Percentiles rank a stretch among this genome's conserved stretches.
These are phyloP conservation scores for Hippocampus comes DNA, from an alignment of 2,113 vertebrate genomes.

Conservation along the genomic window DNA sequence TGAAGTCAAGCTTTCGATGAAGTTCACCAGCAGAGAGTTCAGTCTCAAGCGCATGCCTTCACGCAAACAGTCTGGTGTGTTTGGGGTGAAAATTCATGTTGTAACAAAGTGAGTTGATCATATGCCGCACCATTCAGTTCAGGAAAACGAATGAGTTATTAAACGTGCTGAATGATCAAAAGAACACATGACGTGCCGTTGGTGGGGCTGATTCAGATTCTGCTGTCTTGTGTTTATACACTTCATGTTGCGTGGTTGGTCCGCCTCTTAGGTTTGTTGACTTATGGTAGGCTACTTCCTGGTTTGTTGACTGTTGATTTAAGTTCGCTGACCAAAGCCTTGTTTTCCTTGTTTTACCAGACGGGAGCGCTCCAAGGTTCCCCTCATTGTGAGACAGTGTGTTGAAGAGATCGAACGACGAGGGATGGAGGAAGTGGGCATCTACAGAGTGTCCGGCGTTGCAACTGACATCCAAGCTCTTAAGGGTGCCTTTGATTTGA, in stretches of 20 bases:
- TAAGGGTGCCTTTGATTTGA: slow-evolving; percentile 93
- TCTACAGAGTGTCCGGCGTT: slow-evolving; percentile 95
- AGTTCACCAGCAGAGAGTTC: slow-evolving; percentile 94
- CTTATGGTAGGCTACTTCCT: too few relatives aligned
- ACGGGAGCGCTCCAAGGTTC: slow-evolving; percentile 94
- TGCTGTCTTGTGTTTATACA: too few relatives aligned
- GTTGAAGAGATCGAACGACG: slow-evolving; percentile 96
- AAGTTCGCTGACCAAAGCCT: neutral
- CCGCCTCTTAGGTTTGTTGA: too few relatives aligned
- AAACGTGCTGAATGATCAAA: neutral
- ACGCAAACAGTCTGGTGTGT: slow-evolving; percentile 90
- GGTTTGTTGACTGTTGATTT: too few relatives aligned
- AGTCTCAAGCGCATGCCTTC: slow-evolving; percentile 93
- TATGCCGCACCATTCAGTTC: neutral
- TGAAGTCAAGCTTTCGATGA: slow-evolving; percentile 93
- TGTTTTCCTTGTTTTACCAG: slow-evolving; percentile 55
- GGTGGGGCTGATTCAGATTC: neutral
- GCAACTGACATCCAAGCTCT: slow-evolving; percentile 94
- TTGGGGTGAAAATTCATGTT: slow-evolving; percentile 90
- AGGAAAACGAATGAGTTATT: neutral
- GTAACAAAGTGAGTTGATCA: slow-evolving; percentile 89
- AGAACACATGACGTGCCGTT: neutral
- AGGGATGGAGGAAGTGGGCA: slow-evolving; percentile 97
- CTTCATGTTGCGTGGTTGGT: too few relatives aligned
- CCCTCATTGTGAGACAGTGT: slow-evolving; percentile 94